Base-by-base conservation (phyloP, 2,888 invertebrate genomes). In the Tuberolachnus salignus region DNA sequence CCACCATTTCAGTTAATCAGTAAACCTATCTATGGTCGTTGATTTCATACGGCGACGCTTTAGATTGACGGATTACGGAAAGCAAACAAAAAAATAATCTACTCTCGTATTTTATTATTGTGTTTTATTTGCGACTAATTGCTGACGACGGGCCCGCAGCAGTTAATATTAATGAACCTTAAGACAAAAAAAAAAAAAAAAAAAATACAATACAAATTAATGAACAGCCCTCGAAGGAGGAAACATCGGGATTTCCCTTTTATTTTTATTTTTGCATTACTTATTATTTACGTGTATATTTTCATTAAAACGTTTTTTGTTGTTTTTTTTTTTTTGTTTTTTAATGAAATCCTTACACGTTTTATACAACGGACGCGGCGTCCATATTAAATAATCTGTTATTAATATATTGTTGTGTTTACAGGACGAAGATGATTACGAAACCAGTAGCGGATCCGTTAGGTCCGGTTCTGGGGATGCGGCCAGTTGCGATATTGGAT, bases 401-500 rank as follows among this genome's bases (percentile, higher is more conserved):
- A 34, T 34, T 6, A 34, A 34, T 46, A 46, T 44, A 4, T 10
- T 2, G 0, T n/a, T 13, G 0, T 46, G 19, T 61, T 59, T 11
- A 3, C 57, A 78, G 75, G 75, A 78, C 21, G 75, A 78, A 78
- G 75, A 78, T 21, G 75, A 78, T 16, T 78, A 78, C 34, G 75
- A 78, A 19, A 51, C 75, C 16, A 78, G 75, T 16, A 78, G 75
- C 14, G 75, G 59, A 51, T 78, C 75, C 3, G 42, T 55, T 86
- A 83, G 86, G 87, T 80, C 87, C 87, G 85, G 86, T 21, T 78
- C 75, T 84, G 85, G 73, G n/a, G 83, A 82, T 49, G 83, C 91
- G 84, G 91, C 92, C 82, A 92, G 93, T 82, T 94, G 94, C 86
- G 93, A 92, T 87, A 92, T 95, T 84, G 92, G 92, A 26, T 87